These are phyloP conservation scores for Axinella damicornis DNA, from an alignment of 37 sponge, comb jelly and placozoan genomes.

Conservation along the genomic window DNA sequence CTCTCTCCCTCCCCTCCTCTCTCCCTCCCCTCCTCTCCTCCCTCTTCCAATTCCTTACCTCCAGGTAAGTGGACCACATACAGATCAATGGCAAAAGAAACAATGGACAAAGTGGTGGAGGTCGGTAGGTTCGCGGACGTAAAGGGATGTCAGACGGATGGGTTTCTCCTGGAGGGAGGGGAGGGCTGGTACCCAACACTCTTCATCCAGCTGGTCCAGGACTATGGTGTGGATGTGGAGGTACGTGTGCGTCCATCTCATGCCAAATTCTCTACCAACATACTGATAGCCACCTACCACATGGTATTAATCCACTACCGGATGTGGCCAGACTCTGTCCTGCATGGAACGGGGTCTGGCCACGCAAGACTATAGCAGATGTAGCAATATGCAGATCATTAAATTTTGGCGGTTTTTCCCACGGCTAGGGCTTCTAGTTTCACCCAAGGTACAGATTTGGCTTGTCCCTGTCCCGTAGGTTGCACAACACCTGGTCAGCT, in stretches of 20 bases:
- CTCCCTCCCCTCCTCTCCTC: too few relatives aligned
- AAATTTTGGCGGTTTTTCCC: too few relatives aligned
- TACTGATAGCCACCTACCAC: too few relatives aligned
- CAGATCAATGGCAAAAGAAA: constrained; percentile 94
- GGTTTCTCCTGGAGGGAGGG: constrained; percentile 90
- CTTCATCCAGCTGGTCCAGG: constrained; percentile 94
- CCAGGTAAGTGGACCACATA: constrained; percentile 99
- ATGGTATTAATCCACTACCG: too few relatives aligned
- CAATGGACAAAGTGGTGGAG: constrained; percentile 75
- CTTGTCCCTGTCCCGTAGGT: constrained; percentile 60
- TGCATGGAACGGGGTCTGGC: too few relatives aligned
- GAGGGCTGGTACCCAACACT: constrained; percentile 84
- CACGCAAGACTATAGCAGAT: too few relatives aligned
- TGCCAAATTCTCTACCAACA: too few relatives aligned
- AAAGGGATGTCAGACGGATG: constrained; percentile 73
- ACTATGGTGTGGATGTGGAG: constrained; percentile 94
- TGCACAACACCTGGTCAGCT: constrained; percentile 85
- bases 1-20: not conserved
- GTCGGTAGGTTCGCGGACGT: constrained; percentile 61
- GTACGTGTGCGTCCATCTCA: constrained; percentile 58
- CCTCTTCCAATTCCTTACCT: not conserved
- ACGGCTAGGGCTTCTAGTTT: too few relatives aligned
- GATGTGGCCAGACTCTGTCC: too few relatives aligned
- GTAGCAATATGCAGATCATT: too few relatives aligned
- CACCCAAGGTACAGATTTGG: too few relatives aligned